Evolutionary conservation across 2,888 invertebrate species (phyloP), one percentile per base, ranked within the genome.

Genomic region (Sarcophaga subvicina): DNA sequence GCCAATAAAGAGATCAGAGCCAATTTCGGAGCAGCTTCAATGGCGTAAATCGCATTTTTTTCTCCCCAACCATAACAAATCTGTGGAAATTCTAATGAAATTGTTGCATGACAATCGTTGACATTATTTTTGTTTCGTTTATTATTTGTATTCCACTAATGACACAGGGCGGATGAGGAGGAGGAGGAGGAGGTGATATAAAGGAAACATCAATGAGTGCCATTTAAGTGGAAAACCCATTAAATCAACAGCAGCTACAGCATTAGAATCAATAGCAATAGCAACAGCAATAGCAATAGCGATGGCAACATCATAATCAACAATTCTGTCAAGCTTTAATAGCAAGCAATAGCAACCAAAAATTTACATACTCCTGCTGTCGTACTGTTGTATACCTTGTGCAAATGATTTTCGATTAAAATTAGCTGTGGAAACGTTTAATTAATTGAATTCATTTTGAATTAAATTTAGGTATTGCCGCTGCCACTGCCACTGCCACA

Each of bases 141-240:
- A 14, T 66, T 37, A 37, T 37, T 8, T 37, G 22, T n/a, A 20
- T 37, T 37, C 37, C 37, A 10, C 37, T 37, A 37, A 37, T 37
- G 37, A 10, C 10, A 37, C 37, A 37, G 10, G 37, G 37, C 0
- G 37, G 8, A 37, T 17, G 59, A 47, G 64, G 12, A 12, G 12
- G 22, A 17, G 22, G 14, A 47, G 27, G 59, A 66, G 45, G 45
- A 37, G 59, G 14, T n/a, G n/a, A 59, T 14, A 37, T 3, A 47
- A 20, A 62, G 63, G 59, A 79, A 80, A 76, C 84, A 80, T 80
- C 59, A 76, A 76, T 69, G 47, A 80, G 47, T 64, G 22, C 1
- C 22, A 66, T 37, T 80, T 80, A 64, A 84, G 80, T 64, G 89
- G 89, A 90, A 88, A 90, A 88, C 89, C 88, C 89, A 88, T 85